Base-by-base conservation (phyloP, 1,140 invertebrate genomes). In the Drosophila truncata region DNA sequence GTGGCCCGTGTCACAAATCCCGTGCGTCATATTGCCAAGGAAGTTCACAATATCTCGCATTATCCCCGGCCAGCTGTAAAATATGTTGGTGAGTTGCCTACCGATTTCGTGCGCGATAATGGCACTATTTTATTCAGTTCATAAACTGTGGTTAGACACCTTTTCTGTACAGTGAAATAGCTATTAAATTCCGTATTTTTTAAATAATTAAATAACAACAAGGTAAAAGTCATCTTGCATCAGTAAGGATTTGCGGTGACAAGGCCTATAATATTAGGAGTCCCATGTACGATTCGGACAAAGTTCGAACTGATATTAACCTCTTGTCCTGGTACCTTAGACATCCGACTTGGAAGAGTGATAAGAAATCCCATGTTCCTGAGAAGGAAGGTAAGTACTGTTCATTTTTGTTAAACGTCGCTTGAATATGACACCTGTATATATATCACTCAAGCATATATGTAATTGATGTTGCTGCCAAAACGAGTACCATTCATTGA, bases 201-300 rank as follows among this genome's bases (percentile, higher is more conserved):
- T 93, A 82, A 90, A 91, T 75, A 85, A 72, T 73, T 42, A 50
- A 73, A 85, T 66, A 87, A 91, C 75, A 74, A 73, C 46, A 91
- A 95, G 95, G 95, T 92, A 94, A 93, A 90, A 96, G 96, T 66
- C 95, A 96, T 93, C 94, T 97, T 90, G 95, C 97, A 41, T 96
- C 96, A 93, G 94, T 97, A 80, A 95, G 95, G 83, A 97, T 96
- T 93, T 95, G 96, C 90, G 96, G 96, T 78, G 96, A 95, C 78
- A 96, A 95, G 91, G 95, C 95, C 33, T 96, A 96, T 92, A 95
- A 95, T 72, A 94, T 95, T 82, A 95, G 97, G 85, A 95, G 82
- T 94, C 96, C 81, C 94, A 79, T 73, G 75, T 93, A 93, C 74
- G 87, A 92, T 92, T 76, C 84, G 64, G 92, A 92, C 73, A 92